Percentiles rank a stretch among this genome's conserved stretches.
These are phyloP conservation scores for Callorhinus ursinus DNA, from an alignment of 2,113 vertebrate genomes.

Conservation along the genomic window DNA sequence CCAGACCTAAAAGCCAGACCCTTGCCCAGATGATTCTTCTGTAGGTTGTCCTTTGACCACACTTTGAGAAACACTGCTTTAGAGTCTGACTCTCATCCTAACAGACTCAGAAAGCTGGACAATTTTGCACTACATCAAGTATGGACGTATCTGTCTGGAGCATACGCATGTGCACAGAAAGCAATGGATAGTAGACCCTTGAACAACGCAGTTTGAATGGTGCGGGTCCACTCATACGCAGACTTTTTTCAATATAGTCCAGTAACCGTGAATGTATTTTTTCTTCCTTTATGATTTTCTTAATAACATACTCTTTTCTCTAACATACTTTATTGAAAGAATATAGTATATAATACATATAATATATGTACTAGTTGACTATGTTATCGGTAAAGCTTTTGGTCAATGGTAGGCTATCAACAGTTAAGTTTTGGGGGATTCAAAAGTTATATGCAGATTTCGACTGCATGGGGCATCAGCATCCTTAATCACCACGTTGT, in stretches of 20 bases:
- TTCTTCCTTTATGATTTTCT: not conserved
- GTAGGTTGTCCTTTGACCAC: not conserved
- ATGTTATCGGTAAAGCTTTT: not conserved
- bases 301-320: not conserved
- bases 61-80: not conserved
- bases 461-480: not conserved
- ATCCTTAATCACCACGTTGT: not conserved
- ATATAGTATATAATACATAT: not conserved
- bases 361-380: not conserved
- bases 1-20: fast-evolving
- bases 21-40: not conserved
- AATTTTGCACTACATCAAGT: not conserved
- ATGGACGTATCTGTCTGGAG: not conserved
- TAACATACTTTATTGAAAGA: not conserved
- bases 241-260: not conserved
- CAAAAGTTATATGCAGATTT: not conserved
- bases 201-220: not conserved
- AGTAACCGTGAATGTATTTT: not conserved
- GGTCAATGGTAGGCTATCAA: not conserved
- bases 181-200: not conserved
- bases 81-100: not conserved
- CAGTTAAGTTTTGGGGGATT: not conserved
- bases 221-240: not conserved
- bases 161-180: not conserved
- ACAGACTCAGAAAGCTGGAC: not conserved